Base-by-base conservation (phyloP, 1,140 invertebrate genomes). In the Drosophila miranda region DNA sequence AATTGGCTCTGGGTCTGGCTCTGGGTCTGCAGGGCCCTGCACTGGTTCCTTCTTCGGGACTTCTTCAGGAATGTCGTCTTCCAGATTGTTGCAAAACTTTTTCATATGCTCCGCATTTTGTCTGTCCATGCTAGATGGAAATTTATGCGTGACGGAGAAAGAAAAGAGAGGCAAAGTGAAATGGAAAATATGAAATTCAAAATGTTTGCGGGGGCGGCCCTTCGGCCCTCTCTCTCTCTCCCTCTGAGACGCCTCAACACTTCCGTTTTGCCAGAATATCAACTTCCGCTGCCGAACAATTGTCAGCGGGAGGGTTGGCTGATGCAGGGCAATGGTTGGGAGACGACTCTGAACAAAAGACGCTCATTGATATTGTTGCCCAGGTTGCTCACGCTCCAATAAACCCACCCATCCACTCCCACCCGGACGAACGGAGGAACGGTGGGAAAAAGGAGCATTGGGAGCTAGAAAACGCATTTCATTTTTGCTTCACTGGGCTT, bases 311-410 rank as follows among this genome's bases (percentile, higher is more conserved):
- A 21, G 28, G 26, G 16, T 13, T 34, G 34, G 11, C 11, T 42
- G 14, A 21, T n/a, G 46, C 34, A 4, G 43, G 14, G 3, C 3
- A n/a, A 42, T 8, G 53, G 34, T 38, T 38, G n/a, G 51, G 49
- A 34, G 23, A 14, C 48, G 26, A 59, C 45, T 66, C 59, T 70
- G 73, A 62, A 77, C 68, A 73, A 73, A 75, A 75, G 62, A 80
- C 80, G 82, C 81, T 86, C 69, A 72, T 86, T 86, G 77, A 84
- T 84, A 84, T 86, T 84, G 79, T 84, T 77, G 73, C 68, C 77
- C 80, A 70, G 68, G 80, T 76, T 86, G 64, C 73, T 86, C 50
- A 67, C 68, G 69, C 81, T 72, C 69, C 72, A 86, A 48, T 83
- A 78, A 78, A 75, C 59, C 51, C 58, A 46, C 8, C 26, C 34